Evolutionary conservation across 2,888 invertebrate species (phyloP), one percentile per base, ranked within the genome.

Genomic region (Melipona beecheii): DNA sequence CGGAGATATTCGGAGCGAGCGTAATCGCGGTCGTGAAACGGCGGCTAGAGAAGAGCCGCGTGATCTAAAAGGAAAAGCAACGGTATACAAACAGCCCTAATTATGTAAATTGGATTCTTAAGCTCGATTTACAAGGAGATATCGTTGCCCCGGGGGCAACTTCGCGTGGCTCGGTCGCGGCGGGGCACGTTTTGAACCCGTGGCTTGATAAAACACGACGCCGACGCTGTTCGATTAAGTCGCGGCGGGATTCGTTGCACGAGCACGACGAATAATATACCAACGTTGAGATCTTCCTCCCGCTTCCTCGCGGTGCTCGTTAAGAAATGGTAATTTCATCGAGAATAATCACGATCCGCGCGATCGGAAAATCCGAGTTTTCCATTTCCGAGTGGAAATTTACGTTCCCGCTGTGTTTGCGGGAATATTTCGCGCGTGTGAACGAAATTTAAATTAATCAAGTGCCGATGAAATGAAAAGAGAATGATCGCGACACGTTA

Each of bases 21-120:
- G 70, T 77, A 81, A 87, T 87, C 84, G 65, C 52, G 58, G 24
- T 66, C 36, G 65, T 75, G 66, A 70, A 74, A 69, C 74, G 68
- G 21, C 64, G 74, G 60, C 64, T 66, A 71, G 69, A 81, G 81
- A 68, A 62, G 81, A 70, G 58, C 52, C 43, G 81, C 36, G 74
- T 80, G 64, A 71, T 81, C 80, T 83, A 81, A 78, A 80, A 82
- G 86, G 84, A 84, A 82, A 81, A 81, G 79, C 78, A 83, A 69
- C 83, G 85, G 79, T 84, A 78, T 84, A 79, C 78, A 80, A 88
- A 82, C 86, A 87, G 76, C 85, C 78, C 84, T 89, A 89, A 89
- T 89, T 89, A 89, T 88, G 89, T 78, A 90, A 89, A 89, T 83
- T 84, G 87, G 84, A 82, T 85, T 87, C 85, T 84, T 84, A 84